Evolutionary conservation across 2,113 vertebrate genomes (phyloP), one percentile per base, ranked within the genome.

Genomic region (Chlamydotis undulata): DNA sequence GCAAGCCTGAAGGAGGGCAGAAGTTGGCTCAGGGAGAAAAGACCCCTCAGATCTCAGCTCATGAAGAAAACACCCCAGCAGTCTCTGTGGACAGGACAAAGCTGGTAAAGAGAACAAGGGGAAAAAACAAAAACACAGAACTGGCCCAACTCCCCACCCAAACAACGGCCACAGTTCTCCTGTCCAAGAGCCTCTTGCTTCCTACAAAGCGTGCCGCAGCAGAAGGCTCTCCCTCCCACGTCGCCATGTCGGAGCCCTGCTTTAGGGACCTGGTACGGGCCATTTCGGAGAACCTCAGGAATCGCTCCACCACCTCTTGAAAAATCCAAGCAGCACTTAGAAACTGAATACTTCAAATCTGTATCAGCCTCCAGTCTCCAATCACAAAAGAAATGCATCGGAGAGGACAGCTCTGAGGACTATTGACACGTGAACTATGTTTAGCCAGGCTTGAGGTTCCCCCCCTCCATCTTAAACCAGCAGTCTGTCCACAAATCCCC

Each of bases 21-120:
- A 63, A 91, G 64, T 17, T 93, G 71, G 64, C n/a, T 59, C 18
- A 22, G 31, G 64, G 14, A 96, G 55, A 74, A 80, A 65, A 93
- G 76, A 90, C 8, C n/a, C 55, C 43, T 89, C 4, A 1, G 81
- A 81, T 64, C 64, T 70, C 83, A 92, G 90, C 47, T 77, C 35
- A 57, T 29, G 80, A 89, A 80, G 60, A 63, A 91, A 68, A 80
- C 7, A 7, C 8, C 65, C 65, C 65, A 71, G 57, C 33, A 60
- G 53, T 14, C 63, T 65, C 63, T 60, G 45, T 70, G 79, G 85
- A 77, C 50, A 69, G 67, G 79, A 88, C 39, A 83, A 95, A 90
- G 87, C 74, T 49, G 57, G 57, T 37, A 87, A 56, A 73, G 37
- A 91, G 56, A 94, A 67, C 31, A 52, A 53, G 25, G 49, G n/a